Base-by-base conservation (phyloP, 2,888 invertebrate species). In the Andrena bucephala region DNA sequence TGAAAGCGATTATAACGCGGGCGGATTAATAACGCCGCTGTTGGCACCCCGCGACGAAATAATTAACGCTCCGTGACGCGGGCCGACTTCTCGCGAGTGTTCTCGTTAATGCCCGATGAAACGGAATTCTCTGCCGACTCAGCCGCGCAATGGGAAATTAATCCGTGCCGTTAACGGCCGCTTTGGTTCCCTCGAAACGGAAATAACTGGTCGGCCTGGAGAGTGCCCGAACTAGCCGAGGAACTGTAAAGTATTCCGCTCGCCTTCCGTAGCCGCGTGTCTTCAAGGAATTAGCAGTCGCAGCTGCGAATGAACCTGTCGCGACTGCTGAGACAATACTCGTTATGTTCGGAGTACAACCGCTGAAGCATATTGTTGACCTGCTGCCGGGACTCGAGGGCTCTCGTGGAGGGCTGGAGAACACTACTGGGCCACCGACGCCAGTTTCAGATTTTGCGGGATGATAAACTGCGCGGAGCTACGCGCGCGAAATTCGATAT, bases 1-100 rank as follows among this genome's bases (percentile, higher is more conserved):
- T 8, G 31, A 48, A 31, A 50, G 4, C 31, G 70, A 42, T 10
- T 10, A 13, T 52, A 62, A 29, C 52, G 29, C 52, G 29, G 4
- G 2, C 13, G 10, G 59, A 74, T 74, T 50, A 59, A 68, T 59
- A 59, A 68, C 29, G 54, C 27, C n/a, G n/a, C n/a, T 8, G 16
- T n/a, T n/a, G n/a, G n/a, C 31, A n/a, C 24, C 7, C 10, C 50
- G 0, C 4, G 31, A 16, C 8, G 2, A 63, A 73, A 66, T 59
- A 57, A 66, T 73, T 67, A 73, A 48, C 67, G 29, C 10, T 3
- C 16, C 29, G 20, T 16, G 73, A 48, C 31, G 66, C 31, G 13
- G 29, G 13, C 20, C 4, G n/a, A 6, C 13, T n/a, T 13, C 16
- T 2, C 5, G 65, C 31, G 0, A 20, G 33, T 65, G 8, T 48